Conservation (phyloP, 2,888 invertebrate species). For the Osedax frankpressi region DNA sequence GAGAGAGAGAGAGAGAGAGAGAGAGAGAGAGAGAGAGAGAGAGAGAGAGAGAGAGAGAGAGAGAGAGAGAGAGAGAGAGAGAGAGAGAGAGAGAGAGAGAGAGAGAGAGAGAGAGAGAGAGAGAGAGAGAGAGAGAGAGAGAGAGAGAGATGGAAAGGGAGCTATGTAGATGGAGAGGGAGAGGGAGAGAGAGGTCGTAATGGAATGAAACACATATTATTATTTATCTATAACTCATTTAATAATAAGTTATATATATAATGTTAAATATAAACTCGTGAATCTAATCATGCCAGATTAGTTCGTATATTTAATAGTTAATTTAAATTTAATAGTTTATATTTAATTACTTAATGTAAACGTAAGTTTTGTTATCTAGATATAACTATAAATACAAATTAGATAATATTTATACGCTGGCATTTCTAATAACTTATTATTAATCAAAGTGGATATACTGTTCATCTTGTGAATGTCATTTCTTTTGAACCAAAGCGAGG, state of each 20-base stretch:
- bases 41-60: not conserved
- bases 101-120: not conserved
- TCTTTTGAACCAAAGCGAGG: constrained; percentile 4
- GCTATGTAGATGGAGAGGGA: not conserved
- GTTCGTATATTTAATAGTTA: too few species aligned
- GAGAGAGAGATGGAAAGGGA: not conserved
- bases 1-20: not conserved
- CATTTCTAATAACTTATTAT: not conserved
- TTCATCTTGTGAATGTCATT: too few species aligned
- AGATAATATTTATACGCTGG: not conserved
- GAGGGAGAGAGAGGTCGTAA: not conserved
- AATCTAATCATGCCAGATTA: too few species aligned
- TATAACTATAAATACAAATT: too few species aligned
- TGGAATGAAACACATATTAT: too few species aligned
- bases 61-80: not conserved
- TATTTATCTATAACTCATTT: too few species aligned
- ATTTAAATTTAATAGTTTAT: too few species aligned
- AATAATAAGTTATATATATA: too few species aligned
- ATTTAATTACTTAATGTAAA: too few species aligned
- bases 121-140: not conserved
- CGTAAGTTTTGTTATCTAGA: too few species aligned
- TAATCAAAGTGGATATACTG: not conserved
- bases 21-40: not conserved
- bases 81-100: not conserved
- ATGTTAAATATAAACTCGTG: too few species aligned